phyloP scores from a whole-genome alignment of 2,888 invertebrate genomes.

The Litoditis marina region DNA sequence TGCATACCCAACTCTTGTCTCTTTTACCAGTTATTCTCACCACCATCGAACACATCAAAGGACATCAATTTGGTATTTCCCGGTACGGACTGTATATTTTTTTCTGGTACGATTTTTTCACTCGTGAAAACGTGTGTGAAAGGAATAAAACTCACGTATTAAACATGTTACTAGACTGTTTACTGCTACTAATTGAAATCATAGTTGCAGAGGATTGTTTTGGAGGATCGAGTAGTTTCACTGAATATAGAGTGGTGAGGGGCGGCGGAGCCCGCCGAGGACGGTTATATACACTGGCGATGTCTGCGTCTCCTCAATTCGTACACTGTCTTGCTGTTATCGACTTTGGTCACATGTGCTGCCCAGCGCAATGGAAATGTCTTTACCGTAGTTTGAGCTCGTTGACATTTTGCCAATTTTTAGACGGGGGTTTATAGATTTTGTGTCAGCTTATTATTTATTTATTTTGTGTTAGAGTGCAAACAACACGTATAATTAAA shows the following conservation, averaged over 20 bases:
- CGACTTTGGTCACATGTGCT: conserved; percentile 6
- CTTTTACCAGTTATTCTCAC: no score
- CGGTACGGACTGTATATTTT: no score
- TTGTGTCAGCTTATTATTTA: no score
- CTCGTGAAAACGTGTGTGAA: no score
- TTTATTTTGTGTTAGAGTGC: no score
- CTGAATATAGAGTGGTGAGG: conserved; percentile 4
- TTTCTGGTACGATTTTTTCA: no score
- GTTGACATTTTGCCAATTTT: conserved; percentile 3
- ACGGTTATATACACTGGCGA: conserved; percentile 3
- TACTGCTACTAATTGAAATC: neutral
- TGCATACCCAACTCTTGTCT: no score
- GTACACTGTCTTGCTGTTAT: conserved; percentile 7
- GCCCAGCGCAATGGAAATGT: conserved; percentile 8
- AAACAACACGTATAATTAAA: no score
- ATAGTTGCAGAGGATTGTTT: neutral
- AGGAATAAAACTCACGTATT: neutral
- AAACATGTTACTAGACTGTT: neutral
- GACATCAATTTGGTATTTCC: no score
- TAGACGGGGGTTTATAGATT: no score
- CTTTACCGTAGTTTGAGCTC: conserved; percentile 7
- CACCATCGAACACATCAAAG: no score
- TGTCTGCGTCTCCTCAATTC: conserved; percentile 11
- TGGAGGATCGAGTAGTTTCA: neutral
- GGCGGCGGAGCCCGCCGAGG: conserved; percentile 15